phyloP scores from a whole-genome alignment of 2,113 vertebrate species.

The Callorhinus ursinus region DNA sequence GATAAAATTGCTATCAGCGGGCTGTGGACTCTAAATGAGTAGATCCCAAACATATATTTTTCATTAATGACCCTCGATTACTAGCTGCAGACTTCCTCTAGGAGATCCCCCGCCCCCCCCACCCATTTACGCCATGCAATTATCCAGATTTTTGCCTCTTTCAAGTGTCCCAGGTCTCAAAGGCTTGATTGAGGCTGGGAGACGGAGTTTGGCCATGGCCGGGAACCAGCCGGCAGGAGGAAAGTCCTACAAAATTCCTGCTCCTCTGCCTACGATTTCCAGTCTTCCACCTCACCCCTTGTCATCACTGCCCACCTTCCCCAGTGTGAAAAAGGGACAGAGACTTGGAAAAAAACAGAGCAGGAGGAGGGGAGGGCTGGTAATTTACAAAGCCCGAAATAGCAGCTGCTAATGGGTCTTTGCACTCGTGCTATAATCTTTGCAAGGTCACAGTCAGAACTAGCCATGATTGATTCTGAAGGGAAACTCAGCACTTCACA shows the following conservation, averaged over 20 bases:
- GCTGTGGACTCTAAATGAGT: conserved; percentile 65
- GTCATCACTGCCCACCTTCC: conserved; percentile 8
- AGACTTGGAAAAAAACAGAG: conserved; percentile 40
- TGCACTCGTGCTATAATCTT: conserved; percentile 73
- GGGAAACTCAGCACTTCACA: conserved; percentile 70
- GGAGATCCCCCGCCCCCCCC: not conserved
- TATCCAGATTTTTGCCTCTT: not conserved
- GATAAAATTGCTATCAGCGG: conserved; percentile 76
- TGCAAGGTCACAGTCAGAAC: conserved; percentile 83
- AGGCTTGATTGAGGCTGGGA: not conserved
- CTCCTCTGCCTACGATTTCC: conserved; percentile 34
- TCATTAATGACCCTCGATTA: conserved; percentile 72
- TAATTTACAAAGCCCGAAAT: conserved; percentile 83
- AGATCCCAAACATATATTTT: conserved; percentile 73
- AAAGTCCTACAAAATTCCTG: conserved; percentile 60
- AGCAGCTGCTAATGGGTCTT: conserved; percentile 84
- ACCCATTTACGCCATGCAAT: conserved; percentile 45
- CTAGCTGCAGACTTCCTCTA: conserved; percentile 49
- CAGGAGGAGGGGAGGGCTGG: conserved; percentile 46
- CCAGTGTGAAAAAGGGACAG: conserved; percentile 39
- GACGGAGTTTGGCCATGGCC: not conserved
- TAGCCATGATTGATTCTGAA: conserved; percentile 83
- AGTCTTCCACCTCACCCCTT: not conserved
- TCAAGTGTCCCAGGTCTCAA: not conserved
- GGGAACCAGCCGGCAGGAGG: not conserved